Evolutionary conservation across 2,797 vertebrate genomes (phyloP).

Genomic region (Acanthurus lineatus): DNA sequence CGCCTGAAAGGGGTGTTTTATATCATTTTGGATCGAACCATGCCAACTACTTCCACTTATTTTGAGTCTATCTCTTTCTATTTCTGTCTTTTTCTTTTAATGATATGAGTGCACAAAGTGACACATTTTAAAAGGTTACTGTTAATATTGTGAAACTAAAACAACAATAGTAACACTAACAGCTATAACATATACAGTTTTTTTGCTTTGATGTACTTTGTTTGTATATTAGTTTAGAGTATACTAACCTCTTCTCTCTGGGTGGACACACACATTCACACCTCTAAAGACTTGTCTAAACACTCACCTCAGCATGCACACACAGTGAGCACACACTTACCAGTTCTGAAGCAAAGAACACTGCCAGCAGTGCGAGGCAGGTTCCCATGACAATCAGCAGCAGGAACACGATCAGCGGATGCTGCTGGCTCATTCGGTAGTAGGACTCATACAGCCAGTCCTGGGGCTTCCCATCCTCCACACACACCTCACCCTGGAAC

Average conservation of each 20-base stretch:
- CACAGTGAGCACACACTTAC: slow-evolving; percentile 84
- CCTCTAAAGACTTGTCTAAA: slow-evolving; percentile 8
- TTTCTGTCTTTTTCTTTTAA: too few species aligned
- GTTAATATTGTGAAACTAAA: too few species aligned
- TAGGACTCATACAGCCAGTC: slow-evolving; percentile 98
- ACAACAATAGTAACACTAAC: too few species aligned
- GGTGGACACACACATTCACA: slow-evolving; percentile 13
- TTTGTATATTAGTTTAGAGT: slow-evolving; percentile 19
- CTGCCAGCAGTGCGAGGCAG: slow-evolving; percentile 93
- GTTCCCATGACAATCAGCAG: slow-evolving; percentile 98
- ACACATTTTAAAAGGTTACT: too few species aligned
- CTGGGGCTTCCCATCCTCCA: slow-evolving; percentile 86
- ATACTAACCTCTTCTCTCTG: neutral
- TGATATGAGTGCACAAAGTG: too few species aligned
- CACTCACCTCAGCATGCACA: slow-evolving; percentile 26
- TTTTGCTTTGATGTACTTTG: too few species aligned
- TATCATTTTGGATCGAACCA: too few species aligned
- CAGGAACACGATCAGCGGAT: slow-evolving; percentile 97
- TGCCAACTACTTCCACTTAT: too few species aligned
- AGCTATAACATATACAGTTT: too few species aligned
- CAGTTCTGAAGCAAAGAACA: slow-evolving; percentile 97
- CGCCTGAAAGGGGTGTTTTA: too few species aligned
- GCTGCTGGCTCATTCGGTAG: slow-evolving; percentile 99
- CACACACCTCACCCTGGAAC: slow-evolving; percentile 69
- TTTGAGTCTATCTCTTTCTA: too few species aligned